Evolutionary conservation across 1,140 invertebrate species (phyloP), one percentile per base, ranked within the genome.

Genomic region (Drosophila oshimai): DNA sequence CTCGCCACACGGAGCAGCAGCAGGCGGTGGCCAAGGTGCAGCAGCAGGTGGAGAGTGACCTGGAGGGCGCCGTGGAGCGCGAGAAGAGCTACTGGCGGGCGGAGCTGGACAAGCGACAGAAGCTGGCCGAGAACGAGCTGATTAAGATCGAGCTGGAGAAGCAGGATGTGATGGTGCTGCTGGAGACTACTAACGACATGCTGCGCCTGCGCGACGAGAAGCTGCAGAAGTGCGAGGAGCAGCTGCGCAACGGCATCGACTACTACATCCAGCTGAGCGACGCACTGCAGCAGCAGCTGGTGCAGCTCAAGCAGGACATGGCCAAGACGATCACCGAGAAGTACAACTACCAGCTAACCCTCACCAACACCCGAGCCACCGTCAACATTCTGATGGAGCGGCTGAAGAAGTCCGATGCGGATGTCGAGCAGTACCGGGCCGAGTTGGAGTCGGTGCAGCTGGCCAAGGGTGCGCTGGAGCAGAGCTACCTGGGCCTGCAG

Each of bases 101-200:
- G 15, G 92, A 92, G 74, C 75, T 93, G 47, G 92, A 92, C 68
- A 92, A 92, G 65, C 92, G 92, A 34, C 92, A 93, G 87, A 91
- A 92, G 39, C 90, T 92, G 62, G 92, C 91, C 46, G 92, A 93
- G 74, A 92, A 91, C 36, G 91, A 90, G 53, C 89, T 93, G 6
- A 92, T 92, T 28, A 91, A 92, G 62, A 90, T 90, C 62, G 92
- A 92, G 81, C 50, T 92, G 42, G 92, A 93, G 72, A 93, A 92
- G 47, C 92, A 92, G 60, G 89, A 91, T 57, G 80, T 92, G 3
- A 90, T 91, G 87, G 72, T 78, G 0, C 62, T 91, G 29, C 75
- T 92, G 22, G 76, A 90, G 57, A 90, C 81, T 47, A 90, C 89
- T 46, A 90, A 86, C 29, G 79, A 91, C 29, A 79, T 91, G 72